These are phyloP conservation scores for Centrocercus urophasianus DNA, from an alignment of 2,113 vertebrate species.

Conservation along the genomic window DNA sequence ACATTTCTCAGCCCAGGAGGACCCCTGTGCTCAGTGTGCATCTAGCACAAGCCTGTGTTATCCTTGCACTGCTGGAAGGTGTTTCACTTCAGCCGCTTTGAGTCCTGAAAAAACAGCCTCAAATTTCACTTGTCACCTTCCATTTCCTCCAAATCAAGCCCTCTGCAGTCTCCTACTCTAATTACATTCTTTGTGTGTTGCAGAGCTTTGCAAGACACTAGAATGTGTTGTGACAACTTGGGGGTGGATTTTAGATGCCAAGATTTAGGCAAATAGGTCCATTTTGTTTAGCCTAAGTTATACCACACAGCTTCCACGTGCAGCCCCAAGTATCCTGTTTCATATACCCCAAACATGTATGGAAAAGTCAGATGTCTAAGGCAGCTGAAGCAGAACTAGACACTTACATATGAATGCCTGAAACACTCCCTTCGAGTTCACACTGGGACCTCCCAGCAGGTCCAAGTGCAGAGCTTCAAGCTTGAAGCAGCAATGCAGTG, in stretches of 20 bases:
- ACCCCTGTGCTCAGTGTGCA: background rate
- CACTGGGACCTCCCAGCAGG: background rate
- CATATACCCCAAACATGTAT: no score
- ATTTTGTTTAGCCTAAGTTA: background rate
- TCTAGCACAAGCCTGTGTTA: background rate
- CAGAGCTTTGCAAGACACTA: background rate
- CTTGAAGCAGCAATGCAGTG: background rate
- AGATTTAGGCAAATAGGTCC: background rate
- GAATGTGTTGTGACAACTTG: background rate
- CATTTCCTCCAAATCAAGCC: background rate
- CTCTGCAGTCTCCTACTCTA: background rate
- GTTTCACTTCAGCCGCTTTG: background rate
- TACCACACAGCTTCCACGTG: background rate
- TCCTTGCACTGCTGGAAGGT: background rate
- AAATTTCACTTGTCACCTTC: background rate
- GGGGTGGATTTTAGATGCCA: background rate
- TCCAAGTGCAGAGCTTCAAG: background rate
- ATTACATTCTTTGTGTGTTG: background rate
- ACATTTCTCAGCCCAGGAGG: slow-evolving; percentile 9
- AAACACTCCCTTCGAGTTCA: background rate
- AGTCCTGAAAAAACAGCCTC: background rate
- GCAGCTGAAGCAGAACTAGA: background rate
- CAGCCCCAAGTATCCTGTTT: background rate
- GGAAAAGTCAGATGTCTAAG: background rate
- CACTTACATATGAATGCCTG: background rate